phyloP scores from a whole-genome alignment of 1,140 invertebrate genomes.

The Aphaenogaster floridana region DNA sequence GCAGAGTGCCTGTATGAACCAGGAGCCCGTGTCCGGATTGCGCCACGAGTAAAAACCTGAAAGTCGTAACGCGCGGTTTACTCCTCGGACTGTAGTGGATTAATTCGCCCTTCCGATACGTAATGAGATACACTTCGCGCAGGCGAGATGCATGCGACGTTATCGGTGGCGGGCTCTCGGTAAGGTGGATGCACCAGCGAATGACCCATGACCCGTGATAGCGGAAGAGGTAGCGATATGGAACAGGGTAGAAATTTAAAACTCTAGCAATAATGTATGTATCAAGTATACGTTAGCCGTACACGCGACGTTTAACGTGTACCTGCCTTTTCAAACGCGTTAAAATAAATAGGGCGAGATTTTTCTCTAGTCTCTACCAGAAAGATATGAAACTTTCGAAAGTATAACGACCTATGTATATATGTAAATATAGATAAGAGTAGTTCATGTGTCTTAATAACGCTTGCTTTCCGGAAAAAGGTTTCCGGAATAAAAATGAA shows the following conservation, averaged over 20 bases:
- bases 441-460: background rate
- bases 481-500: background rate
- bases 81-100: constrained; percentile 13
- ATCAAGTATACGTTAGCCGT: background rate
- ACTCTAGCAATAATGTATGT: background rate
- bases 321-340: background rate
- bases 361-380: background rate
- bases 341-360: background rate
- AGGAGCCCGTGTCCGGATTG: constrained; percentile 90
- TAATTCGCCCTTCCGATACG: background rate
- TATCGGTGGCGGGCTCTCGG: background rate
- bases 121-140: constrained; percentile 54
- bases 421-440: background rate
- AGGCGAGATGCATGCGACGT: constrained; percentile 1
- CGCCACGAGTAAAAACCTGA: constrained; percentile 91
- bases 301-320: background rate
- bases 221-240: background rate
- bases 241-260: constrained; percentile 13
- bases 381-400: background rate
- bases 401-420: background rate
- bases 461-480: background rate
- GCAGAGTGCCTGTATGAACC: constrained; percentile 93
- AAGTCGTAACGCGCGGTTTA: constrained; percentile 61
- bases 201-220: constrained; percentile 34
- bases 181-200: constrained; percentile 29